Conservation (phyloP, 1,140 invertebrate species). For the Formica exsecta region DNA sequence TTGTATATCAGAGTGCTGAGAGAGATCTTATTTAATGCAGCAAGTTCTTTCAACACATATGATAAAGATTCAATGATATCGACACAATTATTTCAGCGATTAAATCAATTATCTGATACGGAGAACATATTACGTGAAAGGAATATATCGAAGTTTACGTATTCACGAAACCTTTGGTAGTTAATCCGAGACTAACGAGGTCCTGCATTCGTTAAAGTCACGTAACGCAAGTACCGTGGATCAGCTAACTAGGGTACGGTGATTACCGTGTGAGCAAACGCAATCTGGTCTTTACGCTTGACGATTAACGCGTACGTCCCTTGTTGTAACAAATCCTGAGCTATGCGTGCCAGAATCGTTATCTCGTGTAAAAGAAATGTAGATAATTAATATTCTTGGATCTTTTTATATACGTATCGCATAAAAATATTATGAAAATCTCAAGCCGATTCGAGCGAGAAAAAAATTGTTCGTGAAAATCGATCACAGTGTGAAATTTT, state of each 20-base stretch:
- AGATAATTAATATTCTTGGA: slow-evolving; percentile 34
- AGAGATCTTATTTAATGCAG: too few species aligned
- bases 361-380: neutral
- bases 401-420: neutral
- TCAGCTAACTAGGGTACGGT: slow-evolving; percentile 29
- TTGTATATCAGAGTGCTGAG: too few species aligned
- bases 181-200: slow-evolving; percentile 47
- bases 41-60: neutral
- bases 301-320: neutral
- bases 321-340: slow-evolving; percentile 28
- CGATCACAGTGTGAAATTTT: slow-evolving; percentile 26
- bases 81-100: neutral
- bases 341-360: slow-evolving; percentile 22
- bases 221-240: slow-evolving; percentile 49
- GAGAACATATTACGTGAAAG: neutral
- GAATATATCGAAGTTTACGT: neutral
- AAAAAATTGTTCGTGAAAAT: neutral
- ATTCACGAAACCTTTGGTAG: neutral
- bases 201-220: slow-evolving; percentile 33
- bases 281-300: slow-evolving; percentile 41
- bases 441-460: neutral
- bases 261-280: slow-evolving; percentile 48
- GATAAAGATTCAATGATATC: neutral
- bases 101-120: slow-evolving; percentile 13
- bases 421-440: neutral